A percentile compares a stretch with the other conserved stretches of the same genome.
Conservation (phyloP, 2,113 vertebrate genomes). For the Chascanopsetta lugubris region DNA sequence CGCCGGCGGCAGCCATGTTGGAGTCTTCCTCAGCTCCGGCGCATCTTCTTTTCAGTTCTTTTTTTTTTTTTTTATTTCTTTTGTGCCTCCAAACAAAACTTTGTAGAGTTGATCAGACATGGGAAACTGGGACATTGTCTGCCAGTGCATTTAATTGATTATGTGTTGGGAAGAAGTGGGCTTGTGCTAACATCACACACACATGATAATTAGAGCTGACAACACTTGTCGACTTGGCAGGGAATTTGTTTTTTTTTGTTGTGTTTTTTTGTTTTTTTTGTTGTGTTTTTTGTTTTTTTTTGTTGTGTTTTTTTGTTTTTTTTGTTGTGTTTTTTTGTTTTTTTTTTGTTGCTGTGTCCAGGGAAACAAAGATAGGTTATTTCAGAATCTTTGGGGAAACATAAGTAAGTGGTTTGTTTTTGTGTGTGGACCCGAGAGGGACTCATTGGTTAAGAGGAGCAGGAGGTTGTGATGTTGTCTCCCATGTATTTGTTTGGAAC, state of each 20-base stretch:
- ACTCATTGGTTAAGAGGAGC: not conserved
- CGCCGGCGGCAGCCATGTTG: constrained; percentile 39
- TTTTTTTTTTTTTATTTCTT: constrained; percentile 31
- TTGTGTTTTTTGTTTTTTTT: too few relatives aligned
- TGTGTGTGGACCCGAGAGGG: not conserved
- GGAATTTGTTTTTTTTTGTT: not conserved
- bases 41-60: constrained; percentile 1
- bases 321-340: too few relatives aligned
- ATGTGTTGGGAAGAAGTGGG: constrained; percentile 6
- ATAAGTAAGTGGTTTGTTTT: not conserved
- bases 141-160: constrained; percentile 39
- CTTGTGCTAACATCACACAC: constrained; percentile 8
- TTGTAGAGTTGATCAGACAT: constrained; percentile 28
- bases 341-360: too few relatives aligned
- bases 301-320: too few relatives aligned
- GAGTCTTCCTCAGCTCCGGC: constrained; percentile 20
- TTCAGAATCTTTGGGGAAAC: not conserved
- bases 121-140: constrained; percentile 25
- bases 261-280: too few relatives aligned
- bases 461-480: not conserved
- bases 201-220: constrained; percentile 26
- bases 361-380: not conserved
- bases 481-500: not conserved
- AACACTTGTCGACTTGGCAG: not conserved
- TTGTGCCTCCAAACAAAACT: constrained; percentile 31